Evolutionary conservation across 2,888 invertebrate species (phyloP).

Genomic region (Linhomoeus sp.): DNA sequence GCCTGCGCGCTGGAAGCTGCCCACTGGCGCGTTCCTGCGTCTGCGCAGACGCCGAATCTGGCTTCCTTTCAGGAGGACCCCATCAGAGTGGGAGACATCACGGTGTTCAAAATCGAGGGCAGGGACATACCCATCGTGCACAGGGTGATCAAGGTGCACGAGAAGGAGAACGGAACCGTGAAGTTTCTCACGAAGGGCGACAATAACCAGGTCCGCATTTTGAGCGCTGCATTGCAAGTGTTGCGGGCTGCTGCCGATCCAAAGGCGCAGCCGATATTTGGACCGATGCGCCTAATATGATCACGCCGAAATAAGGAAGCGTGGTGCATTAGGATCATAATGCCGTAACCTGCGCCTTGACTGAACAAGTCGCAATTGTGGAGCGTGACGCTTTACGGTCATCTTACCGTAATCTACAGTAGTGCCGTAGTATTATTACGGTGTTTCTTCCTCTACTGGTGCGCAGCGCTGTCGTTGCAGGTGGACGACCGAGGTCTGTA

Average conservation of each 20-base stretch:
- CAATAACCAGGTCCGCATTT: constrained; percentile 93
- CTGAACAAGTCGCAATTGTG: background rate
- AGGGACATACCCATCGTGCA: constrained; percentile 38
- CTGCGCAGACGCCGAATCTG: too few species aligned
- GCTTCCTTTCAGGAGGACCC: constrained; percentile 30
- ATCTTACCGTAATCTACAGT: too few species aligned
- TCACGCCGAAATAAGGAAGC: background rate
- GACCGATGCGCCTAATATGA: background rate
- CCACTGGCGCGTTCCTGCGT: too few species aligned
- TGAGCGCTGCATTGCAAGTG: background rate
- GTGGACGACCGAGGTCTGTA: constrained; percentile 97
- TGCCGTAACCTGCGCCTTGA: background rate
- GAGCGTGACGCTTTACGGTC: too few species aligned
- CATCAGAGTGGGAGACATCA: constrained; percentile 37
- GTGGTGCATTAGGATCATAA: background rate
- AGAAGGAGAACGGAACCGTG: too few species aligned
- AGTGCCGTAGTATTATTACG: too few species aligned
- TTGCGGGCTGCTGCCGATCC: background rate
- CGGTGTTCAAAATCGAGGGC: constrained; percentile 37
- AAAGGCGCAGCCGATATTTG: background rate
- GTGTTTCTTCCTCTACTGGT: too few species aligned
- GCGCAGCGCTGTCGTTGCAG: too few species aligned
- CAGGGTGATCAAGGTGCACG: constrained; percentile 34
- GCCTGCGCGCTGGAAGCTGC: too few species aligned
- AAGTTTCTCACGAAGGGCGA: too few species aligned